These are phyloP conservation scores for Myzus persicae DNA, from an alignment of 1,140 invertebrate species.

Conservation along the genomic window DNA sequence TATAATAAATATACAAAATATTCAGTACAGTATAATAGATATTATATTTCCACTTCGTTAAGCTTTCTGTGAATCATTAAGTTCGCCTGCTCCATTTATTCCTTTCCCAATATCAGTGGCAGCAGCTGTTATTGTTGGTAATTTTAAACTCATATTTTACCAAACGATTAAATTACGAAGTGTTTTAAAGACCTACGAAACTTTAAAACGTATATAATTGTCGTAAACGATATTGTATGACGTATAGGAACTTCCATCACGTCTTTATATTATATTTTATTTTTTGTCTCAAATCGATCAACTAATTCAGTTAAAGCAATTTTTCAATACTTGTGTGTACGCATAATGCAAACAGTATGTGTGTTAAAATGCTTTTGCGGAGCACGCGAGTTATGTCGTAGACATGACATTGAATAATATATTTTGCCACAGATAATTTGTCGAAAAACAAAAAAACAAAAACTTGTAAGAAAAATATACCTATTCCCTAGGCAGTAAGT, in stretches of 20 bases:
- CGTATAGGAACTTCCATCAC: too few relatives aligned
- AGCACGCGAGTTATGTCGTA: not conserved
- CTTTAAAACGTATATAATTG: not conserved
- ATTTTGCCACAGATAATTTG: not conserved
- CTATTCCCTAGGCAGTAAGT: not conserved
- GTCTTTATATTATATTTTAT: not conserved
- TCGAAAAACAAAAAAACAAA: not conserved
- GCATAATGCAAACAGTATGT: not conserved
- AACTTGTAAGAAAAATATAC: not conserved
- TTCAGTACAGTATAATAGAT: not conserved
- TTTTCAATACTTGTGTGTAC: not conserved
- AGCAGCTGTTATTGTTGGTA: not conserved
- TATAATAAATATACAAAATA: slow-evolving; percentile 11
- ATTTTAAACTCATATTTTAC: not conserved
- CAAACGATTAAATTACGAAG: not conserved
- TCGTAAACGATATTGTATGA: not conserved
- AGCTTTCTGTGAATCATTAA: slow-evolving; percentile 33
- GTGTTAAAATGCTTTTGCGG: not conserved
- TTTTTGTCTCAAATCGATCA: not conserved
- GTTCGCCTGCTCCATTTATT: not conserved
- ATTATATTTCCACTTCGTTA: slow-evolving; percentile 31
- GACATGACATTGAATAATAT: not conserved
- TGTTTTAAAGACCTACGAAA: not conserved
- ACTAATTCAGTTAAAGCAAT: not conserved
- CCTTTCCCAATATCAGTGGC: too few relatives aligned